Evolutionary conservation across 2,113 vertebrate genomes (phyloP).

Genomic region (Todiramphus saurophagus): DNA sequence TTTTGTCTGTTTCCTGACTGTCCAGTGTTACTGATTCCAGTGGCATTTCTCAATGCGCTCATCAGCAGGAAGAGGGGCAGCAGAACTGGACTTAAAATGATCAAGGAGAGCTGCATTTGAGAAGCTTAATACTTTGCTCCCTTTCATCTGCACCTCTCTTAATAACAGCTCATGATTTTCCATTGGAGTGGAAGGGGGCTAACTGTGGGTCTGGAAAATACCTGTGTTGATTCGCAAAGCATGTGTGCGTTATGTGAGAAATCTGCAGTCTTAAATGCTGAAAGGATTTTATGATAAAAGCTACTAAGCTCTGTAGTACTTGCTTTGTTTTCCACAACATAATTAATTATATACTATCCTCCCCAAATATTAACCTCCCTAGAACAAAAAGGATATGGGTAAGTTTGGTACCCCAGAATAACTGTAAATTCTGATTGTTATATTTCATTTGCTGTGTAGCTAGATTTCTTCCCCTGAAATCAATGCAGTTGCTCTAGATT

Average conservation of each 20-base stretch:
- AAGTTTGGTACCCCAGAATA: conserved; percentile 10
- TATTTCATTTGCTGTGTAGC: neutral
- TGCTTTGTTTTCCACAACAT: neutral
- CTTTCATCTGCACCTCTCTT: conserved; percentile 39
- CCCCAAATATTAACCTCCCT: conserved; percentile 5
- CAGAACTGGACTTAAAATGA: conserved; percentile 35
- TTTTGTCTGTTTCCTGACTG: neutral
- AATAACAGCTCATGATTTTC: conserved; percentile 13
- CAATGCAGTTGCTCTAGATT: neutral
- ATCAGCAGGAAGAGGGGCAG: conserved; percentile 34
- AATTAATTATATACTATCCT: neutral
- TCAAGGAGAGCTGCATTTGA: conserved; percentile 37
- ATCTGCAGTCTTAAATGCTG: neutral
- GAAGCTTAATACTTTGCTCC: conserved; percentile 44
- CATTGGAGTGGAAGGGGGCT: neutral
- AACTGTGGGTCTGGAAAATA: neutral
- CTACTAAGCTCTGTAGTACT: neutral
- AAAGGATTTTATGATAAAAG: neutral
- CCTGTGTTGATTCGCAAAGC: neutral
- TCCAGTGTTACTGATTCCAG: neutral
- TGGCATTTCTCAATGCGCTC: conserved; percentile 19
- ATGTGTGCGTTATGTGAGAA: neutral
- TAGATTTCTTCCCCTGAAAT: neutral
- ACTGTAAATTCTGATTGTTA: neutral
- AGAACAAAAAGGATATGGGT: conserved; percentile 8